phyloP scores from a whole-genome alignment of 2,888 invertebrate genomes.

The Catocala fraxini region DNA sequence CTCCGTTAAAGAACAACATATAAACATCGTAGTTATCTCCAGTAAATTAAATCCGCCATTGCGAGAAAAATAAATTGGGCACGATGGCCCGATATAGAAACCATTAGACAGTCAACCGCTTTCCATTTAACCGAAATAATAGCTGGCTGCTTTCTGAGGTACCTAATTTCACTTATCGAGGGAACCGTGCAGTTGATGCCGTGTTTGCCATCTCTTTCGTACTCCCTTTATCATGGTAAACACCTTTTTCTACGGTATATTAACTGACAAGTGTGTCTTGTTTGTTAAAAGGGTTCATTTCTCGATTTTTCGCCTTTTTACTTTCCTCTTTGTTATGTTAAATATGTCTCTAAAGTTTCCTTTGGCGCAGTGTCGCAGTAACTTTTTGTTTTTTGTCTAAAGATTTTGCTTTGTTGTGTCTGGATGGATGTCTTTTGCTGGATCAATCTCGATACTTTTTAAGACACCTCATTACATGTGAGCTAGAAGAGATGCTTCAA shows the following conservation, averaged over 20 bases:
- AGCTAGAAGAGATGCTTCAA: too few relatives aligned
- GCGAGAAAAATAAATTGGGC: conserved; percentile 40
- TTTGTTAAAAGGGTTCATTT: conserved; percentile 51
- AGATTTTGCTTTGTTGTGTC: too few relatives aligned
- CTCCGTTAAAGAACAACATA: conserved; percentile 3
- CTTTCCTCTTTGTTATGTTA: conserved; percentile 56
- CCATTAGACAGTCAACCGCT: conserved; percentile 55
- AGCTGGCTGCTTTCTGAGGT: conserved; percentile 42
- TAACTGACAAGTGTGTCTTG: conserved; percentile 57
- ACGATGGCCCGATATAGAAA: conserved; percentile 55
- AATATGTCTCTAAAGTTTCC: conserved; percentile 42
- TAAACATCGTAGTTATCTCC: conserved; percentile 31
- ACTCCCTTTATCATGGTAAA: conserved; percentile 59
- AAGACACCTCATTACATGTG: too few relatives aligned
- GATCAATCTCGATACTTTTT: too few relatives aligned
- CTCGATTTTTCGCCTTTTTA: conserved; percentile 39
- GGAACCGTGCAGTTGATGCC: conserved; percentile 21
- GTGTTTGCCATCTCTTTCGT: conserved; percentile 25
- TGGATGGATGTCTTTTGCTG: too few relatives aligned
- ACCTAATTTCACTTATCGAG: conserved; percentile 60
- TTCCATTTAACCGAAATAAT: conserved; percentile 62
- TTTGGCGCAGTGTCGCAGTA: conserved; percentile 9
- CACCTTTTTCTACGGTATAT: conserved; percentile 63
- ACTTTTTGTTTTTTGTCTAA: too few relatives aligned
- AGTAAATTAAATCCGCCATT: conserved; percentile 40